A percentile compares a stretch with the other conserved stretches of the same genome.
phyloP scores from a whole-genome alignment of 2,113 vertebrate species.

The Lipotes vexillifer region DNA sequence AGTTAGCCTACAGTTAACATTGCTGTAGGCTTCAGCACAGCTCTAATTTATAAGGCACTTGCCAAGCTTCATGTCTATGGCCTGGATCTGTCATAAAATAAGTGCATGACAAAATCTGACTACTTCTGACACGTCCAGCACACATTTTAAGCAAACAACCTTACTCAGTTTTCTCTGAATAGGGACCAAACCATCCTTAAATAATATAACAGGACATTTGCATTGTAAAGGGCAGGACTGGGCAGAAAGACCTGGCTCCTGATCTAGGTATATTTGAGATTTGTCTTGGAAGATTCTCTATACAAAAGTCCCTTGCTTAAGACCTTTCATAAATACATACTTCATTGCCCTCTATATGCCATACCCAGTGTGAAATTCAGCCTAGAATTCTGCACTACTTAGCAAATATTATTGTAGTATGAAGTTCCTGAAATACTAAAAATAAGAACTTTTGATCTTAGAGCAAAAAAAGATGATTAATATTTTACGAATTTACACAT shows the following conservation, averaged over 20 bases:
- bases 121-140: constrained; percentile 43
- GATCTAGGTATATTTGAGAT: not conserved
- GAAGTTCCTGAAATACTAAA: not conserved
- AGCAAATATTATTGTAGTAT: not conserved
- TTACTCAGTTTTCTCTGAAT: constrained; percentile 38
- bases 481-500: not conserved
- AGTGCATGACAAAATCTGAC: constrained; percentile 41
- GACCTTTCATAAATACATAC: not conserved
- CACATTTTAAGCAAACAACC: constrained; percentile 47
- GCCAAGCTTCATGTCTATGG: constrained; percentile 24
- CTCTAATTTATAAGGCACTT: constrained; percentile 55
- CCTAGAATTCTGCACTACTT: not conserved
- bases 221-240: not conserved
- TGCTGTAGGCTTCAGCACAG: not conserved
- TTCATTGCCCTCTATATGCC: not conserved
- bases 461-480: not conserved
- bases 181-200: constrained; percentile 19
- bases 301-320: not conserved
- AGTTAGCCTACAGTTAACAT: not conserved
- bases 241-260: not conserved
- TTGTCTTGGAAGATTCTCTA: not conserved
- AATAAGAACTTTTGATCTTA: not conserved
- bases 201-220: constrained; percentile 34
- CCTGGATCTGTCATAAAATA: constrained; percentile 70
- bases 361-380: not conserved